A percentile compares a stretch with the other conserved stretches of the same genome.
phyloP scores from a whole-genome alignment of 2,113 vertebrate genomes.

The Urocitellus parryii region DNA sequence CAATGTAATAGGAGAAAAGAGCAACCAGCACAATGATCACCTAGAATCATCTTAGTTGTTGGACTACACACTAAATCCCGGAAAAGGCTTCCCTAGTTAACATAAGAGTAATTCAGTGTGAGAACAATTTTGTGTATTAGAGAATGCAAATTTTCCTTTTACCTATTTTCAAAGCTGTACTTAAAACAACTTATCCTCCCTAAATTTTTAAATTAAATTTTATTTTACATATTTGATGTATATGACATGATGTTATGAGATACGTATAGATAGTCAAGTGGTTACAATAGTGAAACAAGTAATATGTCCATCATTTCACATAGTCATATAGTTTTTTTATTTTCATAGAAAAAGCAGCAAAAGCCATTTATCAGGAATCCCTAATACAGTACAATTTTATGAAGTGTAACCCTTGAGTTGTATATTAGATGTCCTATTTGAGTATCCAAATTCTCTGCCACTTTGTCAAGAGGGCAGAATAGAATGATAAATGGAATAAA shows the following conservation, averaged over 20 bases:
- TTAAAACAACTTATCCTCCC: not conserved
- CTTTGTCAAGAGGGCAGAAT: rapidly evolving
- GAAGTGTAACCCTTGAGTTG: not conserved
- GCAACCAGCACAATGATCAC: not conserved
- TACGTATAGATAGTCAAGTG: not conserved
- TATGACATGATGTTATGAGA: not conserved
- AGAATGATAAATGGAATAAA: not conserved
- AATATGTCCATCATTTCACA: not conserved
- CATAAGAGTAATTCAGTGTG: not conserved
- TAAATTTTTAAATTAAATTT: not conserved
- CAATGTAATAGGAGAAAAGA: not conserved
- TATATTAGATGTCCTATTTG: not conserved
- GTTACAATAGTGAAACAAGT: not conserved
- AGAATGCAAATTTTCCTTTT: not conserved
- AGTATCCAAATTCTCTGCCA: too few species aligned
- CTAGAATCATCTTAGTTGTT: not conserved
- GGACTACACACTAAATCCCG: too few species aligned
- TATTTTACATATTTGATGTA: not conserved
- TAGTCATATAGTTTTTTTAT: not conserved
- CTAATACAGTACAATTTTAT: not conserved
- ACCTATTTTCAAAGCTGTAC: not conserved
- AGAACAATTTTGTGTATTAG: not conserved
- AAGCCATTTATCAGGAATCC: not conserved
- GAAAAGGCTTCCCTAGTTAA: not conserved
- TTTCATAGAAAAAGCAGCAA: not conserved